Base-by-base conservation (phyloP, 2,888 invertebrate genomes). In the Leptinotarsa haldemani region DNA sequence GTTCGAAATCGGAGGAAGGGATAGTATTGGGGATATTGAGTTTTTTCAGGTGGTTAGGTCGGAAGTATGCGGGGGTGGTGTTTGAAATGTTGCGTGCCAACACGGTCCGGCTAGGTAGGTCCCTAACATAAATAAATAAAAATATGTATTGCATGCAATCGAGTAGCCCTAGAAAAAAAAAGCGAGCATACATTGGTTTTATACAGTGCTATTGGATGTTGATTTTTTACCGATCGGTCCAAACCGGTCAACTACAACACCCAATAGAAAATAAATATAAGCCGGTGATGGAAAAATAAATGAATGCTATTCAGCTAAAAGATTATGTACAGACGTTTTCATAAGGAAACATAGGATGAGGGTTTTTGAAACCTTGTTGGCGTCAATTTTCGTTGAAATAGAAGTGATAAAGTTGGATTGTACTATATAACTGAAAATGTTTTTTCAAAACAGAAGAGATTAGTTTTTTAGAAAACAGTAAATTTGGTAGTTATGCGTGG, bases 41-140 rank as follows among this genome's bases (percentile, higher is more conserved):
- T 77, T 84, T 82, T 77, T 84, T 80, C 77, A 85, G 82, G 80
- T 81, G 79, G 73, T 82, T 80, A 64, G 82, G 81, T 70, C 83
- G 80, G 65, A 80, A 79, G 69, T 82, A 80, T 71, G 81, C 80
- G 67, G 65, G 81, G 80, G 70, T 67, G 72, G 75, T 65, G 61
- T 79, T 81, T 65, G 75, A 67, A 66, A 73, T 65, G 64, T 80
- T 75, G 77, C 80, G 79, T 77, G 88, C 85, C 89, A 90, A 89
- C 83, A 90, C 89, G 84, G 90, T 90, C 89, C 90, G 90, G 84
- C 90, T 90, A 82, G 90, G 90, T 82, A 90, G 90, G 84, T 89
- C 90, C 90, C 90, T 91, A 73, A 89, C 83, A 88, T 88, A 88
- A 87, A 88, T 85, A 88, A 86, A 77, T 88, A 86, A 86, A 84